Base-by-base conservation (phyloP, 2,113 vertebrate species). In the Pipa parva region DNA sequence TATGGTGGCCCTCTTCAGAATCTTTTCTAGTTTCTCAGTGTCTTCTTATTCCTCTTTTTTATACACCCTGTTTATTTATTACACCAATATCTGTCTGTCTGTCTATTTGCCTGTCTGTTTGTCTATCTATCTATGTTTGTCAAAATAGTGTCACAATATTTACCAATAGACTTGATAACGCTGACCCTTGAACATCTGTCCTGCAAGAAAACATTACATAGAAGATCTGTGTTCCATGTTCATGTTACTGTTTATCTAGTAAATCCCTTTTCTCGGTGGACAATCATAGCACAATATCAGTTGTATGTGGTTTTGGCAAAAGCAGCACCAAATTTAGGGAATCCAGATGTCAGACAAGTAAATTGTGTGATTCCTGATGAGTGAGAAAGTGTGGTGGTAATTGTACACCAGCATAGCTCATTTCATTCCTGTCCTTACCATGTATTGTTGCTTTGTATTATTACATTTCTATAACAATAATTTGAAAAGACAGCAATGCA, bases 391-490 rank as follows among this genome's bases (percentile, higher is more conserved):
- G 15, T 15, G 39, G 3, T 42, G 4, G 17, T 15, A 42, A 42
- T 42, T 1, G 7, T n/a, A 42, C 15, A 18, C 8, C 39, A 42
- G 39, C 15, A 15, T 11, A 13, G n/a, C 10, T n/a, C 39, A n/a
- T 13, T 15, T 42, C 1, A n/a, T 42, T n/a, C 17, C 39, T 42
- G 39, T 3, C 39, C 15, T n/a, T 15, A 42, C 15, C 2, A n/a
- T 18, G 17, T 42, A 42, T 15, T 42, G 39, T 15, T n/a, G n/a
- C n/a, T n/a, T 6, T 42, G 17, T 68, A 66, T 77, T 68, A 66
- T 77, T 4, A 1, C 55, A 33, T 27, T 25, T 1, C 15, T 15
- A 42, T 42, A n/a, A 15, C 5, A n/a, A 42, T 42, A 42, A 42
- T 15, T 42, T 42, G 15, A 42, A 5, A 42, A 0, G 13, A 71